phyloP scores from a whole-genome alignment of 2,888 invertebrate genomes.

The Capitulum mitella region DNA sequence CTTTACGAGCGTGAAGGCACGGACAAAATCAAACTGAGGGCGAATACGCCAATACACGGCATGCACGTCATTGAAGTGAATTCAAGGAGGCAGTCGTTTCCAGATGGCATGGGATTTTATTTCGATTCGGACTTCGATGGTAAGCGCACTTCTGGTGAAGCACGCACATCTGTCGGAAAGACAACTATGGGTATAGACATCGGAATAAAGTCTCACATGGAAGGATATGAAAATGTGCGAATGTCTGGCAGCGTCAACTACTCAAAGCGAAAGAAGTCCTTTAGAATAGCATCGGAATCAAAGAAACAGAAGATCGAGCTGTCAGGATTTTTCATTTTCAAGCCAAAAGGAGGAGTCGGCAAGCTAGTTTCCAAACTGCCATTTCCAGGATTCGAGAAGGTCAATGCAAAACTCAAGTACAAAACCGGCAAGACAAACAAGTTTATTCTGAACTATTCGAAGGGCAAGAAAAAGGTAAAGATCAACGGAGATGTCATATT shows the following conservation, averaged over 20 bases:
- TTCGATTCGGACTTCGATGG: not conserved
- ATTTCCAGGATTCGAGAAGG: not conserved
- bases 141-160: not conserved
- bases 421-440: not conserved
- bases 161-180: not conserved
- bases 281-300: not conserved
- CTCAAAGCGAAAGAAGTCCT: not conserved
- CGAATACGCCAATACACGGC: not conserved
- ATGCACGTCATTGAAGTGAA: not conserved
- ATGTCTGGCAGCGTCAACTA: not conserved
- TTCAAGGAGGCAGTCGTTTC: not conserved
- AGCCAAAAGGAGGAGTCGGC: not conserved
- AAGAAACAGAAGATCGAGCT: not conserved
- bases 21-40: not conserved
- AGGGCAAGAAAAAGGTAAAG: not conserved
- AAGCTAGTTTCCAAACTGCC: not conserved
- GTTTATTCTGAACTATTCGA: not conserved
- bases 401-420: not conserved
- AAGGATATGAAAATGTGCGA: not conserved
- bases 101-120: not conserved
- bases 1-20: not conserved
- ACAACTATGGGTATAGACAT: not conserved
- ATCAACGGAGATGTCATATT: not conserved
- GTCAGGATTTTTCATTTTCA: not conserved
- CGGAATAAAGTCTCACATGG: not conserved